Percentiles rank a stretch among this genome's conserved stretches.
These are phyloP conservation scores for Sebastes baramenuke DNA, from an alignment of 2,797 vertebrate genomes.

Conservation along the genomic window DNA sequence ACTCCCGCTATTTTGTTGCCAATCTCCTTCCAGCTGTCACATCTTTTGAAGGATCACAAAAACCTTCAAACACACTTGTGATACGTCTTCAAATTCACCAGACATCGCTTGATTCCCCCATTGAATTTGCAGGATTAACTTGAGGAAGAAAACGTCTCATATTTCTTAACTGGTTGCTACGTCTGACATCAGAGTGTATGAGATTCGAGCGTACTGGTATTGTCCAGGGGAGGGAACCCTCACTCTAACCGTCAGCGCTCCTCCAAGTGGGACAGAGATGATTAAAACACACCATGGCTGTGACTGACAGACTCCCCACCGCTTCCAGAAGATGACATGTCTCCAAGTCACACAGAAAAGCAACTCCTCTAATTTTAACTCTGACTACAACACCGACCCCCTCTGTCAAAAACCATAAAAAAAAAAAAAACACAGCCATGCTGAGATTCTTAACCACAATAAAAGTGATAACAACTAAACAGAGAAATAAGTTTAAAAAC, in stretches of 20 bases:
- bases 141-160: slow-evolving; percentile 74
- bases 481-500: slow-evolving; percentile 81
- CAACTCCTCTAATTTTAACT: slow-evolving; percentile 84
- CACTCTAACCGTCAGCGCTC: slow-evolving; percentile 81
- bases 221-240: slow-evolving; percentile 85
- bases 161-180: slow-evolving; percentile 78
- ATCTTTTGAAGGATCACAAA: slow-evolving; percentile 79
- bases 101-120: slow-evolving; percentile 77
- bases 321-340: slow-evolving; percentile 80
- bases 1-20: slow-evolving; percentile 78
- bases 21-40: slow-evolving; percentile 80
- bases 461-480: slow-evolving; percentile 81
- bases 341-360: slow-evolving; percentile 77
- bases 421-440: slow-evolving; percentile 64
- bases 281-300: slow-evolving; percentile 84
- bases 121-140: slow-evolving; percentile 79
- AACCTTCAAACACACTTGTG: slow-evolving; percentile 73
- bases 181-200: slow-evolving; percentile 79
- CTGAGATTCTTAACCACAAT: slow-evolving; percentile 76
- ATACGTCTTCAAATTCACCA: slow-evolving; percentile 76
- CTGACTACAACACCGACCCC: slow-evolving; percentile 73
- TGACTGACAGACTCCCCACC: slow-evolving; percentile 83
- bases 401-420: slow-evolving; percentile 77
- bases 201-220: slow-evolving; percentile 72
- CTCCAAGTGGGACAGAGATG: slow-evolving; percentile 83